Evolutionary conservation across 1,140 invertebrate species (phyloP).

Genomic region (Drosophila melanica): DNA sequence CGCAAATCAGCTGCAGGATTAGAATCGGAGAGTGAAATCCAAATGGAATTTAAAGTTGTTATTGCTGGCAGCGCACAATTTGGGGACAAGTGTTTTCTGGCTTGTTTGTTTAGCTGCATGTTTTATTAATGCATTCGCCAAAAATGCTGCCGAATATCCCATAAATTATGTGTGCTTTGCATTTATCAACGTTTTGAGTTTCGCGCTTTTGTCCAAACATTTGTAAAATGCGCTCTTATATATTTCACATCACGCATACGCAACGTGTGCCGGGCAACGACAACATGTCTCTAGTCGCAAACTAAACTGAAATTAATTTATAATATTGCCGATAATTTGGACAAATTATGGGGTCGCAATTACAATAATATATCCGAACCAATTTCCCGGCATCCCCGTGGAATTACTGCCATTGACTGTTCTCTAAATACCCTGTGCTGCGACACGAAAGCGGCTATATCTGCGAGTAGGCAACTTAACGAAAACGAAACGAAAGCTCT

Average conservation of each 20-base stretch:
- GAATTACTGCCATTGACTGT: conserved; percentile 3
- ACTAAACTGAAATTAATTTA: conserved; percentile 58
- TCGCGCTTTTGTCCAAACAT: conserved; percentile 25
- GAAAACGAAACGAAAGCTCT: not conserved
- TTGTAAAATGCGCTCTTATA: conserved; percentile 39
- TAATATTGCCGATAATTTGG: conserved; percentile 75
- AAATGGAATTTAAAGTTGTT: conserved; percentile 28
- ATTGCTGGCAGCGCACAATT: conserved; percentile 4
- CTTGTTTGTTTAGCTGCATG: conserved; percentile 28
- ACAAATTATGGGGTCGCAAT: conserved; percentile 77
- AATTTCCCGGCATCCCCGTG: conserved; percentile 1
- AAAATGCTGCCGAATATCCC: conserved; percentile 54
- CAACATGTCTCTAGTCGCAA: conserved; percentile 9
- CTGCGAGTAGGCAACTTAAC: not conserved
- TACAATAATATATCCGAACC: conserved; percentile 34
- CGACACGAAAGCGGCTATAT: not conserved
- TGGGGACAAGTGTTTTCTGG: conserved; percentile 19
- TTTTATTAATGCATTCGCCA: conserved; percentile 66
- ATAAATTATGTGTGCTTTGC: conserved; percentile 67
- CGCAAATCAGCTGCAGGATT: conserved; percentile 23
- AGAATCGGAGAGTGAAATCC: not conserved
- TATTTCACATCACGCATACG: conserved; percentile 70
- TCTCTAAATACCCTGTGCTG: conserved; percentile 6
- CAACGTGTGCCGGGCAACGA: conserved; percentile 32
- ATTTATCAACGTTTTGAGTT: conserved; percentile 59